phyloP scores from a whole-genome alignment of 2,797 vertebrate genomes.

The Myotis daubentonii region DNA sequence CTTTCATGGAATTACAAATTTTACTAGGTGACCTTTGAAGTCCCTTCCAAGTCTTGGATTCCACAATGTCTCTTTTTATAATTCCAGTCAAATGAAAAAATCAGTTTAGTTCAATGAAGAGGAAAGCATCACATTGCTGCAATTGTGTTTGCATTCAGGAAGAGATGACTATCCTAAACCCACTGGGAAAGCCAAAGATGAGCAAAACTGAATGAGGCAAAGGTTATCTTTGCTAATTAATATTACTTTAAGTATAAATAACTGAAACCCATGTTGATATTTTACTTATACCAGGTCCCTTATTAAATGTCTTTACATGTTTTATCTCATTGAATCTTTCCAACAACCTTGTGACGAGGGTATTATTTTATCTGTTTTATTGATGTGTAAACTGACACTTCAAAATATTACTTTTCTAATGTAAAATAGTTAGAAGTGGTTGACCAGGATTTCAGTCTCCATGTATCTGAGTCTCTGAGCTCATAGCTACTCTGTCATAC shows the following conservation, averaged over 20 bases:
- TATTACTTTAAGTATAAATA: slow-evolving; percentile 41
- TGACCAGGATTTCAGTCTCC: neutral
- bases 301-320: neutral
- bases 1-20: neutral
- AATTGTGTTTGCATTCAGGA: neutral
- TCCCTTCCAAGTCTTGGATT: neutral
- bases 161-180: neutral
- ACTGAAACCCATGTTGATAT: neutral
- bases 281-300: neutral
- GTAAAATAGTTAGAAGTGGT: neutral
- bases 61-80: slow-evolving; percentile 3
- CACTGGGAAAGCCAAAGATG: neutral
- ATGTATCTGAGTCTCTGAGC: neutral
- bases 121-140: neutral
- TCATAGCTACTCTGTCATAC: neutral
- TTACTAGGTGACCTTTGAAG: neutral
- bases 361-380: neutral
- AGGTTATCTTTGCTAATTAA: slow-evolving; percentile 16
- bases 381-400: neutral
- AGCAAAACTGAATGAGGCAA: neutral
- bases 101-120: neutral
- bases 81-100: slow-evolving; percentile 20
- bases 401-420: slow-evolving; percentile 8
- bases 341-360: neutral
- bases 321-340: neutral